Evolutionary conservation across 1,140 invertebrate species (phyloP).

Genomic region (Manduca sexta): DNA sequence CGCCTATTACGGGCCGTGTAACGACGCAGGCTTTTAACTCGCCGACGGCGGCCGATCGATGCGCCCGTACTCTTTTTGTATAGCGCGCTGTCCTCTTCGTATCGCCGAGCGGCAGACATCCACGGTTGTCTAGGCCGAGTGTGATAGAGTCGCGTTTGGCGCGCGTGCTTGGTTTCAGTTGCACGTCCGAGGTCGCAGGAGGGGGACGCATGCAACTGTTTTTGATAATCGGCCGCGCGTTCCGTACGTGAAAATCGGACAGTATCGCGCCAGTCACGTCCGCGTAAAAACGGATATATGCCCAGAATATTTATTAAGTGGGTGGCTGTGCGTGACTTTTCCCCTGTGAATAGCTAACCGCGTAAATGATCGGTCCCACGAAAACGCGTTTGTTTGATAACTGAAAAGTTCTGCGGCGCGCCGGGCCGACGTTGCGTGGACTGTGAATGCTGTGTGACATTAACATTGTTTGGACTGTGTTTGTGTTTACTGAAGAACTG

Average conservation of each 20-base stretch:
- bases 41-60: constrained; percentile 53
- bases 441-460: constrained; percentile 17
- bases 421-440: constrained; percentile 7
- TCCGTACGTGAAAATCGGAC: constrained; percentile 71
- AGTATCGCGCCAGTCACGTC: constrained; percentile 65
- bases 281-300: constrained; percentile 72
- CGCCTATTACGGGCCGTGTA: constrained; percentile 71
- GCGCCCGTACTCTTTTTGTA: background rate
- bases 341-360: constrained; percentile 57
- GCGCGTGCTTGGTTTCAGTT: constrained; percentile 65
- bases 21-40: constrained; percentile 70
- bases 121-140: constrained; percentile 42
- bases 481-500: constrained; percentile 1
- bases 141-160: constrained; percentile 66
- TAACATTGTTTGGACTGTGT: constrained; percentile 16
- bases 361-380: constrained; percentile 54
- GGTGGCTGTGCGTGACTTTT: constrained; percentile 71
- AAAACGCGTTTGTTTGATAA: constrained; percentile 60
- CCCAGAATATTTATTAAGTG: constrained; percentile 73
- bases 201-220: constrained; percentile 70
- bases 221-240: constrained; percentile 70
- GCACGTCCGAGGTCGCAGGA: constrained; percentile 65
- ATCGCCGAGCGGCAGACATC: constrained; percentile 31
- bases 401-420: constrained; percentile 41
- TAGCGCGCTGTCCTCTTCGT: constrained; percentile 30